Evolutionary conservation across 2,797 vertebrate species (phyloP).

Genomic region (Melanotaenia nigrans): DNA sequence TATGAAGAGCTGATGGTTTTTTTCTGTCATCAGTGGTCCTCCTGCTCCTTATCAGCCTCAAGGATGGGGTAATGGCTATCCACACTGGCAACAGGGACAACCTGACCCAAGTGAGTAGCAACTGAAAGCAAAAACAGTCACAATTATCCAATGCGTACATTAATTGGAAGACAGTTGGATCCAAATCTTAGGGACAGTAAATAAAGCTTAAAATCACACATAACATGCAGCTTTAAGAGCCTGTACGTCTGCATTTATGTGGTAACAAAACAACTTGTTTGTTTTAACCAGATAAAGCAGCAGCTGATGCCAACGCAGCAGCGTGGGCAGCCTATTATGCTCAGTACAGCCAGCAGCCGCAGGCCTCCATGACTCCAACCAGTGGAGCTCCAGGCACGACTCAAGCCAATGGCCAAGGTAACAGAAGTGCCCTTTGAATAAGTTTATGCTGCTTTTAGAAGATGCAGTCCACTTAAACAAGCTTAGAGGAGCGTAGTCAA

Average conservation of each 20-base stretch:
- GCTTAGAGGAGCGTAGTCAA: conserved; percentile 55
- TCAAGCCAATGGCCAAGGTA: conserved; percentile 98
- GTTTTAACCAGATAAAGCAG: conserved; percentile 90
- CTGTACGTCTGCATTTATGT: background rate
- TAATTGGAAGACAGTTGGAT: background rate
- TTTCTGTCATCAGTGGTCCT: conserved; percentile 86
- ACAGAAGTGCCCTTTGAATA: conserved; percentile 6
- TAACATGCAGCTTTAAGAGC: background rate
- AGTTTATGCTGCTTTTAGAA: background rate
- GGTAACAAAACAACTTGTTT: background rate
- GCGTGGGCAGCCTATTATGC: conserved; percentile 99
- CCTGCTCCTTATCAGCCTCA: conserved; percentile 97
- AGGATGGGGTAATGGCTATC: conserved; percentile 98
- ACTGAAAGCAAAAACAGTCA: background rate
- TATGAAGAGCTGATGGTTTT: background rate
- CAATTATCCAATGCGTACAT: too few species aligned
- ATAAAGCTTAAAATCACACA: background rate
- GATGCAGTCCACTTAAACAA: conserved; percentile 2
- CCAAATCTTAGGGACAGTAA: background rate
- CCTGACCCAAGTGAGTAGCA: conserved; percentile 93
- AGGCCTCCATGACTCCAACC: conserved; percentile 94
- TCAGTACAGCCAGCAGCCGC: conserved; percentile 98
- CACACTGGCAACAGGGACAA: conserved; percentile 97
- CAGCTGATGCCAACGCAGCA: conserved; percentile 96
- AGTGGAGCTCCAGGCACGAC: conserved; percentile 90